phyloP scores from a whole-genome alignment of 2,888 invertebrate species.

The Graphium colonna region DNA sequence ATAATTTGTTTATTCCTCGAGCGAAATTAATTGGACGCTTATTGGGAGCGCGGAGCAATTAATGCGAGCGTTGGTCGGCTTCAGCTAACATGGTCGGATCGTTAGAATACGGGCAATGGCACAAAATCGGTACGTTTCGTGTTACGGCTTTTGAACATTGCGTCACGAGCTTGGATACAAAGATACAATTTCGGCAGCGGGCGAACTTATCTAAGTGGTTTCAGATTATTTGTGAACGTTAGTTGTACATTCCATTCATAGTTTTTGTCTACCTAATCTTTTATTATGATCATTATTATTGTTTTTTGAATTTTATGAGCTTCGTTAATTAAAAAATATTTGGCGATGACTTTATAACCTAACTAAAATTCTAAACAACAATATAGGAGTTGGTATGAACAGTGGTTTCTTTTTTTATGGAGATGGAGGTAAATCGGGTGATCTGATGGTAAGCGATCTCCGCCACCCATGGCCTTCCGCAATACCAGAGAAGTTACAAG shows the following conservation, averaged over 20 bases:
- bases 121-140: constrained; percentile 6
- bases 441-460: too few relatives aligned
- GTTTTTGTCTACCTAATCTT: too few relatives aligned
- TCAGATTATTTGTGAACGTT: not conserved
- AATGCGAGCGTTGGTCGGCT: constrained; percentile 23
- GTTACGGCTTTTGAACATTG: constrained; percentile 10
- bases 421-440: too few relatives aligned
- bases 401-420: too few relatives aligned
- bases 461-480: too few relatives aligned
- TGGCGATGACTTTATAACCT: too few relatives aligned
- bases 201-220: not conserved
- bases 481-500: too few relatives aligned
- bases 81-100: constrained; percentile 12
- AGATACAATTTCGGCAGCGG: not conserved
- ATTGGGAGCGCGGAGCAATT: constrained; percentile 23
- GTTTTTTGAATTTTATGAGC: too few relatives aligned
- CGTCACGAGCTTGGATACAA: constrained; percentile 3
- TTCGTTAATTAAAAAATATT: too few relatives aligned
- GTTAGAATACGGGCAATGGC: constrained; percentile 12
- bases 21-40: constrained; percentile 24
- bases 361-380: too few relatives aligned
- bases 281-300: too few relatives aligned
- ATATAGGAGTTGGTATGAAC: too few relatives aligned
- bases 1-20: constrained; percentile 16
- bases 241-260: not conserved